A percentile compares a stretch with the other conserved stretches of the same genome.
These are phyloP conservation scores for Bembecia ichneumoniformis DNA, from an alignment of 2,888 invertebrate genomes.

Conservation along the genomic window DNA sequence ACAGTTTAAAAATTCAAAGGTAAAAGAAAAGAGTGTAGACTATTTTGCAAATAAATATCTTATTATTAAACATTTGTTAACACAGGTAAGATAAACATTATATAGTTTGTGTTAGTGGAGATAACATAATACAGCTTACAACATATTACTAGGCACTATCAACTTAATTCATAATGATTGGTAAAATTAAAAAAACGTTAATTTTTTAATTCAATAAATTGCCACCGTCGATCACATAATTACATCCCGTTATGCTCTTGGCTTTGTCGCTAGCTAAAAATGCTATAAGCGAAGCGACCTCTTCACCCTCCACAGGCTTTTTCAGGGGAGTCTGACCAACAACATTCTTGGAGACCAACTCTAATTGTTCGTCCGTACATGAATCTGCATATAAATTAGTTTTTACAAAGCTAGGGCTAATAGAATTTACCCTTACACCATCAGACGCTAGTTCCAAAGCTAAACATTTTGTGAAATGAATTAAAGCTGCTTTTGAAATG, in stretches of 20 bases:
- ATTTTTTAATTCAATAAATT: conserved; percentile 26
- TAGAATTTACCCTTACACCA: conserved; percentile 88
- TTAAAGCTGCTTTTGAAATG: conserved; percentile 92
- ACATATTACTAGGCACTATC: too few species aligned
- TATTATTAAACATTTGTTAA: too few species aligned
- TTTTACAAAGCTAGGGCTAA: conserved; percentile 94
- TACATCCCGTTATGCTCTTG: conserved; percentile 89
- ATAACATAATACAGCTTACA: too few species aligned
- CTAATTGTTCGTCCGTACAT: conserved; percentile 77
- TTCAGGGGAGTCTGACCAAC: conserved; percentile 88
- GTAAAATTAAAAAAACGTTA: neutral
- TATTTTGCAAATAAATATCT: too few species aligned
- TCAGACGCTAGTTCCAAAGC: conserved; percentile 88
- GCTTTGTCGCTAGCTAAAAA: conserved; percentile 90
- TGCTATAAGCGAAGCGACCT: conserved; percentile 89
- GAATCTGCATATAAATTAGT: conserved; percentile 85
- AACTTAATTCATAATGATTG: neutral
- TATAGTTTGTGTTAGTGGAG: too few species aligned
- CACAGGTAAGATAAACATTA: too few species aligned
- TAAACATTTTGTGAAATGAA: conserved; percentile 92
- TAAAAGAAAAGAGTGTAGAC: too few species aligned
- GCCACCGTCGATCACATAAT: conserved; percentile 49
- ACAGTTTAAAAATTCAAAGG: too few species aligned
- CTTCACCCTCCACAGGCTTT: conserved; percentile 82
- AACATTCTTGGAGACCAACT: conserved; percentile 76